Evolutionary conservation across 2,888 invertebrate species (phyloP).

Genomic region (Nudaria mundana): DNA sequence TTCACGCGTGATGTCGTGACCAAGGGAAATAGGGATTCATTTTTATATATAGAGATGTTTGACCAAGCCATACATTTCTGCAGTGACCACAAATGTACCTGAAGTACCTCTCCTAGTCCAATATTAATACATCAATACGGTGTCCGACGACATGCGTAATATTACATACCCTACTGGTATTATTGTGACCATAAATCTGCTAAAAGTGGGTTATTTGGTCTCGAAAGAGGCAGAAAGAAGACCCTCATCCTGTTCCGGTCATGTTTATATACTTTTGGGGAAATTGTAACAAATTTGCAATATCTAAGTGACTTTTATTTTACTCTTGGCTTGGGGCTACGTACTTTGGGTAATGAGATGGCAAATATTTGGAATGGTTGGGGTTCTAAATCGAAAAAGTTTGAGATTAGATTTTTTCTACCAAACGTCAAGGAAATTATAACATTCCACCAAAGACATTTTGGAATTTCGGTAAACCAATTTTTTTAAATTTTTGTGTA

Average conservation of each 20-base stretch:
- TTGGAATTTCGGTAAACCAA: too few relatives aligned
- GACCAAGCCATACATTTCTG: background rate
- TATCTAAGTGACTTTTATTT: conserved; percentile 14
- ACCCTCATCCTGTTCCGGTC: conserved; percentile 13
- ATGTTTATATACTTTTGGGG: conserved; percentile 29
- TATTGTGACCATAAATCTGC: conserved; percentile 35
- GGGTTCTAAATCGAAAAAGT: conserved; percentile 1
- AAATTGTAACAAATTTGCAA: conserved; percentile 22
- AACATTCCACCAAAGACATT: too few relatives aligned
- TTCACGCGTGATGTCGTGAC: too few relatives aligned
- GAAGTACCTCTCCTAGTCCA: conserved; percentile 6
- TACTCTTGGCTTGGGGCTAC: background rate
- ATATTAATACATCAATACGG: conserved; percentile 19
- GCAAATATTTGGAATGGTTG: background rate
- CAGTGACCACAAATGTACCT: background rate
- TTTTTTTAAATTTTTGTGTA: too few relatives aligned
- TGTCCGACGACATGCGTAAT: conserved; percentile 14
- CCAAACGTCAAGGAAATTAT: too few relatives aligned
- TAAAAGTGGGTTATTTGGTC: conserved; percentile 23
- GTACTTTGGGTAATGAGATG: background rate
- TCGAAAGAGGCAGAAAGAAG: conserved; percentile 6
- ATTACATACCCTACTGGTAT: conserved; percentile 25
- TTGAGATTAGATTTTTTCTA: background rate
- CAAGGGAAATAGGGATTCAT: too few relatives aligned
- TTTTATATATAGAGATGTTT: too few relatives aligned